Evolutionary conservation across 2,113 vertebrate species (phyloP).

Genomic region (Aspiorhynchus laticeps): DNA sequence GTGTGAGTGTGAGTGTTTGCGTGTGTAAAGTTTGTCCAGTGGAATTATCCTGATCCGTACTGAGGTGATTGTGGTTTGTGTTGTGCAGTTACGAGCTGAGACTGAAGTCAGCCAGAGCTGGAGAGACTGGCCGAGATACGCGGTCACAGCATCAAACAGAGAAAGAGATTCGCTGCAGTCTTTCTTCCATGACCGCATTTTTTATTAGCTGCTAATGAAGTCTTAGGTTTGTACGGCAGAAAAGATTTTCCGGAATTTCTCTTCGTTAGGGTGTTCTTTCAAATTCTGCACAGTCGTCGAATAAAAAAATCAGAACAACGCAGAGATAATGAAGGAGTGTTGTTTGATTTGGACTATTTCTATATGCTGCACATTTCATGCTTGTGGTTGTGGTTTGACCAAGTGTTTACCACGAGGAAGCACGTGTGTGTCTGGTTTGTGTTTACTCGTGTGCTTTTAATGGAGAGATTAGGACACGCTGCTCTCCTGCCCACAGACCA

Average conservation of each 20-base stretch:
- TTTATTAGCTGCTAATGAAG: constrained; percentile 36
- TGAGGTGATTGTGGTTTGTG: constrained; percentile 32
- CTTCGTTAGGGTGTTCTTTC: constrained; percentile 8
- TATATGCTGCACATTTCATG: background rate
- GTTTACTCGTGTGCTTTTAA: constrained; percentile 19
- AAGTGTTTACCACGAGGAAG: background rate
- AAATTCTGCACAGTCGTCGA: background rate
- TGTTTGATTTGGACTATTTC: background rate
- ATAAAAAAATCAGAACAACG: background rate
- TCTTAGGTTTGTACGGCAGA: background rate
- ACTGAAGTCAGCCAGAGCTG: constrained; percentile 12
- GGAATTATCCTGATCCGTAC: background rate
- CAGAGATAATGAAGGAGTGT: background rate
- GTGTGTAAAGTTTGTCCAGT: background rate
- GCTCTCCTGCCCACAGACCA: background rate
- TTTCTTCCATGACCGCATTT: constrained; percentile 25
- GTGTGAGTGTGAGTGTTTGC: background rate
- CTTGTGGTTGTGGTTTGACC: constrained; percentile 5
- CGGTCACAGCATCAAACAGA: background rate
- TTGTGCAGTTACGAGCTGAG: constrained; percentile 34
- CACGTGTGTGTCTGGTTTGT: background rate
- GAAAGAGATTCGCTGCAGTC: background rate
- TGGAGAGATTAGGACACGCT: constrained; percentile 7
- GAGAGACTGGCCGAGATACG: background rate
- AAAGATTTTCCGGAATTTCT: background rate